Conservation (phyloP, 2,797 vertebrate genomes). For the Xerus rutilus region DNA sequence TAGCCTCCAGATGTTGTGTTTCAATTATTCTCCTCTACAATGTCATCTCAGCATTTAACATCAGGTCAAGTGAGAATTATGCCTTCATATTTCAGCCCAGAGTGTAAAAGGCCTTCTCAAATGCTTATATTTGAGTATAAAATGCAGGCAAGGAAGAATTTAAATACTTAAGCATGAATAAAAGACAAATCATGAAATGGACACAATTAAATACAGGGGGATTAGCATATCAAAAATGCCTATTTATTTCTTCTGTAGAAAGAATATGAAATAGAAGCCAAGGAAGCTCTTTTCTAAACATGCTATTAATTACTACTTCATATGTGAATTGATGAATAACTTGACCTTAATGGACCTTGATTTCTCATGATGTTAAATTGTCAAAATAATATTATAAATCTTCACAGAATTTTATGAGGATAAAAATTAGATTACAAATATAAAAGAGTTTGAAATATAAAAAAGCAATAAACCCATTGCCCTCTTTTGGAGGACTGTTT, state of each 20-base stretch:
- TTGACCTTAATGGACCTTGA: neutral
- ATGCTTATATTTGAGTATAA: neutral
- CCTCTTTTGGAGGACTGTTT: neutral
- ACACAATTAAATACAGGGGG: neutral
- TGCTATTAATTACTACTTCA: neutral
- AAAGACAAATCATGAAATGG: neutral
- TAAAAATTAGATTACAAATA: neutral
- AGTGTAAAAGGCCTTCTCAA: neutral
- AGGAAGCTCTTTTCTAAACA: neutral
- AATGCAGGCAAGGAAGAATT: neutral
- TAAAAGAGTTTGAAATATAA: slow-evolving; percentile 3
- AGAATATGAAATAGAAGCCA: neutral
- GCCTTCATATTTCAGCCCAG: neutral
- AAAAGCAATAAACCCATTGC: neutral
- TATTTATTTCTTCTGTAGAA: neutral
- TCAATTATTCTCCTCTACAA: neutral
- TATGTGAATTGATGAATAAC: neutral
- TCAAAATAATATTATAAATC: neutral
- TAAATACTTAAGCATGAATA: neutral
- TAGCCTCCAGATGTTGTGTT: neutral
- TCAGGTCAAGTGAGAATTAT: neutral
- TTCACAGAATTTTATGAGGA: neutral
- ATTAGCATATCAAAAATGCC: neutral
- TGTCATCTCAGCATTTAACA: neutral
- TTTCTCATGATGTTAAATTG: neutral